These are phyloP conservation scores for Patella depressa DNA, from an alignment of 2,888 invertebrate species.

Conservation along the genomic window DNA sequence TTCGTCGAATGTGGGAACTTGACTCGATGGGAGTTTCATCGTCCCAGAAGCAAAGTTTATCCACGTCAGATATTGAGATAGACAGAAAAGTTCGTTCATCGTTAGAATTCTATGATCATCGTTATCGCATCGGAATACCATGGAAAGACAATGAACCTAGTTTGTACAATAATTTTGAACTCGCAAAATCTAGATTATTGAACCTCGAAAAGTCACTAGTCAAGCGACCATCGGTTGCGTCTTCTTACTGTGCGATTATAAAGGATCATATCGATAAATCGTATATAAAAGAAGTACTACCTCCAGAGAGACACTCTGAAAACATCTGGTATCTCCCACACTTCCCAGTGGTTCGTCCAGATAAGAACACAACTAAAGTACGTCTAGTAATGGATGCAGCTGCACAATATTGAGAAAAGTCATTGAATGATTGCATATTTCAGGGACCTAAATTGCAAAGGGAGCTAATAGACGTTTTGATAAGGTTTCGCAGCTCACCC, in stretches of 20 bases:
- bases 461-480: not conserved
- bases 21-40: not conserved
- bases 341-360: not conserved
- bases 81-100: not conserved
- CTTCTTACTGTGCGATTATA: not conserved
- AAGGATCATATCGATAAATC: not conserved
- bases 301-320: not conserved
- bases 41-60: not conserved
- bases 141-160: not conserved
- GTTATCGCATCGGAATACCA: not conserved
- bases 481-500: not conserved
- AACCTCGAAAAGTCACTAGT: not conserved
- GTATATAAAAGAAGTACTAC: not conserved
- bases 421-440: not conserved
- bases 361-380: constrained; percentile 4
- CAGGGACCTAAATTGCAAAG: not conserved
- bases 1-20: not conserved
- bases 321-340: not conserved
- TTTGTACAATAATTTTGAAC: not conserved
- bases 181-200: not conserved
- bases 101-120: not conserved
- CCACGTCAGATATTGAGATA: not conserved
- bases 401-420: not conserved
- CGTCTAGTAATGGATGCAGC: not conserved
- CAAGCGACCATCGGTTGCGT: not conserved